Base-by-base conservation (phyloP, 1,140 invertebrate species). In the Micrasema minimum region DNA sequence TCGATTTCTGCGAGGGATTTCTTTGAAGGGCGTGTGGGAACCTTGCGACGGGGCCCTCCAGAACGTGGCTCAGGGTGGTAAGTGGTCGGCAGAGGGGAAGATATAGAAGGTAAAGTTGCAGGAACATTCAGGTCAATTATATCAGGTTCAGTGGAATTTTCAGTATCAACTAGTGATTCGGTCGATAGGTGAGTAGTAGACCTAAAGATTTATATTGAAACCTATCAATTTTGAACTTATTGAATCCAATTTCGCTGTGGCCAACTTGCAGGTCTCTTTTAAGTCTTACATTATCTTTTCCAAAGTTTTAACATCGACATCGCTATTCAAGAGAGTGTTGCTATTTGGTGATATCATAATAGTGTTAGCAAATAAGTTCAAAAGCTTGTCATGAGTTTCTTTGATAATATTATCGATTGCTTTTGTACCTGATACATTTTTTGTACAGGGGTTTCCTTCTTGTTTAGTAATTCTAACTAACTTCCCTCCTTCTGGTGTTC, bases 401-500 rank as follows among this genome's bases (percentile, higher is more conserved):
- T 67, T 20, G 1, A 67, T 55, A 3, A 67, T 38, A 14, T 41
- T 16, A 3, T 20, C 31, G 45, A 67, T 41, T 10, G 51, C 10
- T 2, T 12, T 20, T 43, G 43, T 57, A 7, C 37, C 16, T 10
- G 7, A n/a, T 2, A 37, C 51, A 22, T 12, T 67, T 4, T 7
- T 11, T 11, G 51, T 18, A 20, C 65, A 67, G 23, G 65, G 65
- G 18, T 67, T 12, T 2, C 14, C 35, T 5, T 67, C 43, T 43
- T 43, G 51, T 23, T 38, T 37, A 10, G n/a, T 67, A 9, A 67
- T 31, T 20, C 65, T 10, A 0, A 67, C 38, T 6, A 67, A n/a
- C n/a, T 67, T 67, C 16, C 65, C 65, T 16, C 65, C 65, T 16
- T 38, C 4, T 14, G 31, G 4, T n/a, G 48, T 43, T 57, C 26